Evolutionary conservation across 2,888 invertebrate species (phyloP).

Genomic region (Brachyopa scutellaris): DNA sequence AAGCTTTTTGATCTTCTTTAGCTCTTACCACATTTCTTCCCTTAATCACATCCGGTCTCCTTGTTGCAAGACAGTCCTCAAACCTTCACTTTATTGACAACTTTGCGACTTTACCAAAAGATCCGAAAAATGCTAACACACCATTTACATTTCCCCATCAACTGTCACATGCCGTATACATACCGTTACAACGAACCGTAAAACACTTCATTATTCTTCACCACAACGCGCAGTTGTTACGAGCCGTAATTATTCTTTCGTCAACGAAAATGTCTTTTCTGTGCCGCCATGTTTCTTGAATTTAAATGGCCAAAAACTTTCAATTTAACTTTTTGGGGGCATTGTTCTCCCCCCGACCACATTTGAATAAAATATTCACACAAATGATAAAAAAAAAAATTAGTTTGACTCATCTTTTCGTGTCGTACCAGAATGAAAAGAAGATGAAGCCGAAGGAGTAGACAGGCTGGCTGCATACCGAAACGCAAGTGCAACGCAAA

Average conservation of each 20-base stretch:
- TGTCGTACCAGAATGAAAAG: background rate
- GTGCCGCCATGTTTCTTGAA: constrained; percentile 31
- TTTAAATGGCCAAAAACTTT: constrained; percentile 66
- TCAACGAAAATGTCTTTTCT: constrained; percentile 43
- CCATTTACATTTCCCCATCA: no score
- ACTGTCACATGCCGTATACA: constrained; percentile 1
- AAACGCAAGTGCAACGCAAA: constrained; percentile 55
- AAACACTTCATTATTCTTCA: constrained; percentile 38
- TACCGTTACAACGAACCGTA: no score
- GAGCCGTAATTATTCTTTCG: constrained; percentile 68
- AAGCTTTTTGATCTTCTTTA: no score
- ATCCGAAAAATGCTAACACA: no score
- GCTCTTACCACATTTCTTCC: no score
- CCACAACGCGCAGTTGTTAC: constrained; percentile 49
- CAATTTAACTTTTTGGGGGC: constrained; percentile 45
- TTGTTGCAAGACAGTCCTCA: no score
- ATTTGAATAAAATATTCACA: constrained; percentile 70
- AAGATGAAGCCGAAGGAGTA: no score
- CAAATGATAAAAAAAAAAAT: constrained; percentile 67
- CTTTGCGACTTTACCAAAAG: no score
- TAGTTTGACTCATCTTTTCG: constrained; percentile 56
- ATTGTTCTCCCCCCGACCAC: background rate
- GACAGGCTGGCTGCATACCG: constrained; percentile 9
- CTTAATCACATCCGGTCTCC: no score
- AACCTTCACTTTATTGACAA: no score